These are phyloP conservation scores for Stenopsyche tienmushanensis DNA, from an alignment of 1,140 invertebrate genomes.

Conservation along the genomic window DNA sequence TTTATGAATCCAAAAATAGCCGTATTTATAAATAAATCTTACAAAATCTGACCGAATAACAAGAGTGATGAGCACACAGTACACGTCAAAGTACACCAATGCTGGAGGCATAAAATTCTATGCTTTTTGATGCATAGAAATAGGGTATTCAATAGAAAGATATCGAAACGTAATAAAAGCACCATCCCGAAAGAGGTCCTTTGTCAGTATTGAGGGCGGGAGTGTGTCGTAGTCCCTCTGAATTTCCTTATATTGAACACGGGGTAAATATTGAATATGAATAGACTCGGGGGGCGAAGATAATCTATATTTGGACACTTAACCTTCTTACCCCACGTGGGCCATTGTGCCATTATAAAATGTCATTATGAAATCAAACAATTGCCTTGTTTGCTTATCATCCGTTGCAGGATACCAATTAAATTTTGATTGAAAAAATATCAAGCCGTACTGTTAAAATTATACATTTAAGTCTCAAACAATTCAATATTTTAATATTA, in stretches of 20 bases:
- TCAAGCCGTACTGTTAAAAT: too few relatives aligned
- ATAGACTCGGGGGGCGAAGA: conserved; percentile 4
- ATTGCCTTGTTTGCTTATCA: neutral
- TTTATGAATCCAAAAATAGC: neutral
- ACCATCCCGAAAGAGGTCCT: conserved; percentile 24
- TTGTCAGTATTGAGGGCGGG: conserved; percentile 20
- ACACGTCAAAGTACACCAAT: conserved; percentile 1
- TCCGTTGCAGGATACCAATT: too few relatives aligned
- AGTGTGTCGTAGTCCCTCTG: conserved; percentile 12
- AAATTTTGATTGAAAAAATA: too few relatives aligned
- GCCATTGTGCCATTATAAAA: neutral
- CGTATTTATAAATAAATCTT: neutral
- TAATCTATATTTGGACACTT: conserved; percentile 21
- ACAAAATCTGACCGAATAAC: neutral
- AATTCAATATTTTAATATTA: neutral
- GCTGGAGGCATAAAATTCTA: conserved; percentile 30
- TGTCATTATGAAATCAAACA: neutral
- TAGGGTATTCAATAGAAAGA: conserved; percentile 33
- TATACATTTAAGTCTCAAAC: too few relatives aligned
- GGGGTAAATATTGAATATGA: conserved; percentile 28
- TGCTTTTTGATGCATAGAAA: conserved; percentile 37
- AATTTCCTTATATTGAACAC: conserved; percentile 23
- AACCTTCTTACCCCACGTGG: conserved; percentile 4
- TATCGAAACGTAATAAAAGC: conserved; percentile 32
- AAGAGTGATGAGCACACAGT: conserved; percentile 2